phyloP scores from a whole-genome alignment of 1,140 invertebrate genomes.

The Camponotus floridanus region DNA sequence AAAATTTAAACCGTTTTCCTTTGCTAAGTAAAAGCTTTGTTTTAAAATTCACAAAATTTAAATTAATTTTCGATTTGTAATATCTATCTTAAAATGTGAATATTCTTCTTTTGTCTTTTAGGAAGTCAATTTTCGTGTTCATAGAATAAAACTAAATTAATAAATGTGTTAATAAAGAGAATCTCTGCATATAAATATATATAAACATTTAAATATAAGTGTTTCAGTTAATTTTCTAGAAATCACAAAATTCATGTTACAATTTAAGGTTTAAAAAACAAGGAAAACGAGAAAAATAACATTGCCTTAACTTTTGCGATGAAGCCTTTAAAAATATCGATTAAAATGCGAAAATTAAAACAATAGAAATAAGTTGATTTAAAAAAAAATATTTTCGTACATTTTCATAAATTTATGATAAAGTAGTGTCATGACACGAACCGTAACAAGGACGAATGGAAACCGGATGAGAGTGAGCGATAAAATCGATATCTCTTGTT shows the following conservation, averaged over 20 bases:
- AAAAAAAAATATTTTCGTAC: not conserved
- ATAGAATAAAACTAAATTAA: not conserved
- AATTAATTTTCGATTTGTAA: not conserved
- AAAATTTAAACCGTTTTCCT: not conserved
- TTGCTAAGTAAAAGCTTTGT: not conserved
- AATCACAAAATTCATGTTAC: not conserved
- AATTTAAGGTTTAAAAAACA: not conserved
- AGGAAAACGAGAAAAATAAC: not conserved
- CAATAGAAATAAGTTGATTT: not conserved
- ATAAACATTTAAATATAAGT: not conserved
- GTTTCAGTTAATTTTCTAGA: not conserved
- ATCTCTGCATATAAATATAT: not conserved
- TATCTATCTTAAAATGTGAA: not conserved
- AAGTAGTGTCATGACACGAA: not conserved
- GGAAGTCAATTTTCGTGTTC: not conserved
- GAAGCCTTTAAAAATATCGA: not conserved
- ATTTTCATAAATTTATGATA: slow-evolving; percentile 19
- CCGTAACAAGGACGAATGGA: slow-evolving; percentile 28
- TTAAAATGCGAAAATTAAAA: not conserved
- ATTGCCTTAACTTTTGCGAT: not conserved
- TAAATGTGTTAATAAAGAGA: slow-evolving; percentile 12
- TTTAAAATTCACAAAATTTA: slow-evolving; percentile 5
- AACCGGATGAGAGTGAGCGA: not conserved
- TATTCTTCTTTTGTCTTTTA: not conserved
- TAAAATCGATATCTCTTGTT: slow-evolving; percentile 28